A percentile compares a stretch with the other conserved stretches of the same genome.
Evolutionary conservation across 2,113 vertebrate species (phyloP).

Genomic region (Cepphus grylle): DNA sequence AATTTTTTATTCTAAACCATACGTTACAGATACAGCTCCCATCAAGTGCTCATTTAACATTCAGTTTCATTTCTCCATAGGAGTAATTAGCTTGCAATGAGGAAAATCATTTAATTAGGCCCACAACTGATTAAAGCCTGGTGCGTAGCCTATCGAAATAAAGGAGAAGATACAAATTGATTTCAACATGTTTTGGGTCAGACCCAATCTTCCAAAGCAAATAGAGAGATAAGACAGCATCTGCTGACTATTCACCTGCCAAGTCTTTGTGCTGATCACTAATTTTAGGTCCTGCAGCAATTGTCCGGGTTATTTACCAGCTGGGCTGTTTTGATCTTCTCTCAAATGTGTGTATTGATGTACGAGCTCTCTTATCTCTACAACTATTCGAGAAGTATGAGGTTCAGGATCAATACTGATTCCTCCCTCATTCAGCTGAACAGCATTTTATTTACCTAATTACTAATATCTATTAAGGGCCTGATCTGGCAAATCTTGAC

Average conservation of each 20-base stretch:
- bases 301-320: conserved; percentile 51
- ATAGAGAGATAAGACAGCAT: conserved; percentile 61
- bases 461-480: background rate
- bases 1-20: conserved; percentile 16
- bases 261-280: conserved; percentile 38
- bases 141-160: background rate
- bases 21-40: background rate
- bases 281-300: conserved; percentile 51
- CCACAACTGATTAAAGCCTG: conserved; percentile 16
- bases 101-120: conserved; percentile 56
- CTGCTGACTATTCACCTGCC: conserved; percentile 54
- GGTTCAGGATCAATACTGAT: background rate
- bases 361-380: background rate
- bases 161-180: conserved; percentile 39
- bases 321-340: conserved; percentile 27
- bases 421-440: background rate
- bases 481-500: background rate
- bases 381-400: background rate
- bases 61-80: conserved; percentile 19
- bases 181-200: conserved; percentile 49
- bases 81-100: conserved; percentile 34
- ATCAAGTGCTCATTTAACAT: conserved; percentile 28
- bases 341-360: background rate
- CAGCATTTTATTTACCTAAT: conserved; percentile 2
- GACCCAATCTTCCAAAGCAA: conserved; percentile 47